Base-by-base conservation (phyloP, 2,888 invertebrate species). In the Spilosoma lubricipeda region DNA sequence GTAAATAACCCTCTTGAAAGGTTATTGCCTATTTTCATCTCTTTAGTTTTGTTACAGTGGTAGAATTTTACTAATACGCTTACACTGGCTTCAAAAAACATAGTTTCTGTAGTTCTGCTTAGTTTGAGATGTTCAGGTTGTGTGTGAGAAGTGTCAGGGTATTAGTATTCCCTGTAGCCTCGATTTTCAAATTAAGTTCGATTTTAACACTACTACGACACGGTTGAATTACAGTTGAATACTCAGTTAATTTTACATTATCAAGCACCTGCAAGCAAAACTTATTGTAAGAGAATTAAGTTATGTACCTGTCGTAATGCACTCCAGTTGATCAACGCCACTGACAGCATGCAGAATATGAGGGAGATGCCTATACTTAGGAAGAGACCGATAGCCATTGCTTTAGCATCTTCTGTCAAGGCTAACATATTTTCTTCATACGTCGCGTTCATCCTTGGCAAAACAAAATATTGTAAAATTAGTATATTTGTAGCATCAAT, bases 251-350 rank as follows among this genome's bases (percentile, higher is more conserved):
- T 56, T 56, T 3, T n/a, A n/a, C 11, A 56, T 67, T 67, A 42
- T 27, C 67, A 30, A 52, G 27, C 23, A 23, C 9, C 52, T 56
- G n/a, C 2, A 23, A 56, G 11, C 4, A 56, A 56, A 56, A 56
- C 9, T 3, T n/a, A n/a, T 23, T 67, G 45, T 27, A 30, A 42
- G 18, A 11, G 5, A 65, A 63, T 45, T 15, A 45, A 71, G 73
- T 56, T 67, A 70, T 27, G 67, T 86, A 96, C 96, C 93, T 96
- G 96, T 85, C 94, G 92, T 70, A 96, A 92, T 0, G 97, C 96
- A 76, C 96, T 96, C 92, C 96, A 96, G 83, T 96, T 96, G 74
- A 97, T 92, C 33, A 96, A 92, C n/a, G 94, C 94, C 1, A 97
- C 96, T 33, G 96, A 96, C 4, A 96, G 80, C 70, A 96, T 93